A percentile compares a stretch with the other conserved stretches of the same genome.
Conservation (phyloP, 2,888 invertebrate genomes). For the Dicycla oo region DNA sequence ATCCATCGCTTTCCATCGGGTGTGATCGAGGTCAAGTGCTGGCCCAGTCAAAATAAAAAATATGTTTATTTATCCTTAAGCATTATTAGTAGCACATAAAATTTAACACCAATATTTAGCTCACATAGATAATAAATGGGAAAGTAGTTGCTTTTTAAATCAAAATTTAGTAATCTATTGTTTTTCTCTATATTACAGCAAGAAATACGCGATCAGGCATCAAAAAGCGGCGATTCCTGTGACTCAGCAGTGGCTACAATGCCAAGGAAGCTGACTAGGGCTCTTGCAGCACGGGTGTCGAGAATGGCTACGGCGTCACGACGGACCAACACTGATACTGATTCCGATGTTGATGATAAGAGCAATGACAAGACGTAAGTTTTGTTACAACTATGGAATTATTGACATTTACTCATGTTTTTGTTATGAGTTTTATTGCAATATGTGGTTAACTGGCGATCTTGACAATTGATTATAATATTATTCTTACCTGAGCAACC, state of each 20-base stretch:
- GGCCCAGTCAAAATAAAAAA: no score
- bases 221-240: constrained; percentile 78
- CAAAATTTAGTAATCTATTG: background rate
- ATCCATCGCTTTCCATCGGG: no score
- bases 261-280: constrained; percentile 93
- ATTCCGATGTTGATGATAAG: constrained; percentile 92
- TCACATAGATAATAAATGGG: no score
- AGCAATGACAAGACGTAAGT: constrained; percentile 79
- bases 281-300: constrained; percentile 92
- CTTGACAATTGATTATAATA: no score
- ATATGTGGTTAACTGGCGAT: no score
- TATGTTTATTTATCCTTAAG: background rate
- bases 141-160: background rate
- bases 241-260: constrained; percentile 78
- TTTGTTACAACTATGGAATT: background rate
- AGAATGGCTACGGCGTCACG: constrained; percentile 91
- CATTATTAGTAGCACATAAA: background rate
- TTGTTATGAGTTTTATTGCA: no score
- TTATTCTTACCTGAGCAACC: no score
- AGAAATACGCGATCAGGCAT: constrained; percentile 67
- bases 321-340: constrained; percentile 91
- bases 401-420: no score
- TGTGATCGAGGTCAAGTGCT: no score
- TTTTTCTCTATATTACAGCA: constrained; percentile 66
- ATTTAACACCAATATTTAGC: background rate